Base-by-base conservation (phyloP, 2,888 invertebrate species). In the Sesamia inferens region DNA sequence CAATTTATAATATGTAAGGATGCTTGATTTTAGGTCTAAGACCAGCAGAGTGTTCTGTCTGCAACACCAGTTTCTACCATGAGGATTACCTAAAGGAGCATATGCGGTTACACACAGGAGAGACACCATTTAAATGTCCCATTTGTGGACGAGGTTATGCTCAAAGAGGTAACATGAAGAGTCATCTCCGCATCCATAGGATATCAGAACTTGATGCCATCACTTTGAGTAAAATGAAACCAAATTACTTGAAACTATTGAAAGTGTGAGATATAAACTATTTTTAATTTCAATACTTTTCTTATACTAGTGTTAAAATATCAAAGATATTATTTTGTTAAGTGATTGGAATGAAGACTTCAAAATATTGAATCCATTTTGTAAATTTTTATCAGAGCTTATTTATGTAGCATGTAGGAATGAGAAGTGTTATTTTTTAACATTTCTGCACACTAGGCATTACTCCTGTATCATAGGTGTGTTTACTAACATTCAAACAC, bases 51-150 rank as follows among this genome's bases (percentile, higher is more conserved):
- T 96, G 96, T 82, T 87, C 84, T 8, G 89, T 94, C 31, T 96
- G 96, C 81, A 92, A 92, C 2, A 90, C 92, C 6, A 90, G 94
- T 67, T 96, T 96, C 86, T 95, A 88, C 84, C 96, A 96, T 54
- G 92, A 93, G 65, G 94, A 94, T 65, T 96, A 96, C 81, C 87
- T 96, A 3, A 95, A 90, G 42, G 95, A 96, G 72, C 96, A 96
- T 77, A 95, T 94, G 94, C 87, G 96, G 47, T 90, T 96, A 2
- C 96, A 96, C 73, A 96, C 96, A 0, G 96, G 96, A 0, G 96
- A 96, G 76, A 95, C 94, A 2, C 96, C 96, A 19, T 96, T 93
- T 84, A 95, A 95, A 83, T 96, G 96, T 74, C 96, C 96, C 0
- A 92, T 96, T 5, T 96, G 96, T 80, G 93, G 91, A 0, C 85